phyloP scores from a whole-genome alignment of 2,797 vertebrate genomes.

The Passerculus sandwichensis region DNA sequence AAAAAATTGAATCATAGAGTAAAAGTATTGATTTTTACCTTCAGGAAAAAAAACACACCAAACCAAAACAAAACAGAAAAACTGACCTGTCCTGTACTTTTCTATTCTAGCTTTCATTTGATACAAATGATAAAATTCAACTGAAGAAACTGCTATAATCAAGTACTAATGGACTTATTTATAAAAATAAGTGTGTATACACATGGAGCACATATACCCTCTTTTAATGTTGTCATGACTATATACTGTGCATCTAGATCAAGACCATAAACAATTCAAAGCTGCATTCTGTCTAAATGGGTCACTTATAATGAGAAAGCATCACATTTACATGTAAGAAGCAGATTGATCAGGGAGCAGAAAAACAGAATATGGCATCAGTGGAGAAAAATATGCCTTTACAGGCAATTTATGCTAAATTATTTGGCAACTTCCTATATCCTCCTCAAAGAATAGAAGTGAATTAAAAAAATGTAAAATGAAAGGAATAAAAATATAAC shows the following conservation, averaged over 20 bases:
- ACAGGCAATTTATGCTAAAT: background rate
- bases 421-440: background rate
- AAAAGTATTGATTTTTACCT: background rate
- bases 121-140: background rate
- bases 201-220: background rate
- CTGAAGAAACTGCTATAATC: background rate
- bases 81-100: background rate
- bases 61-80: background rate
- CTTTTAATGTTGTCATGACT: background rate
- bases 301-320: conserved; percentile 71
- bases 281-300: conserved; percentile 66
- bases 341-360: conserved; percentile 27
- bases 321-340: conserved; percentile 56
- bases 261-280: conserved; percentile 46
- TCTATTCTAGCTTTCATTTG: background rate
- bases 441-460: background rate
- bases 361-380: conserved; percentile 62
- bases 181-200: background rate
- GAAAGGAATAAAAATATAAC: background rate
- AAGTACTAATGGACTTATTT: background rate
- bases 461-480: background rate
- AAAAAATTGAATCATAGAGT: background rate
- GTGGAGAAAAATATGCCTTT: background rate
- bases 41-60: background rate
- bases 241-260: background rate